Base-by-base conservation (phyloP, 1,140 invertebrate species). In the Augochlora pura region DNA sequence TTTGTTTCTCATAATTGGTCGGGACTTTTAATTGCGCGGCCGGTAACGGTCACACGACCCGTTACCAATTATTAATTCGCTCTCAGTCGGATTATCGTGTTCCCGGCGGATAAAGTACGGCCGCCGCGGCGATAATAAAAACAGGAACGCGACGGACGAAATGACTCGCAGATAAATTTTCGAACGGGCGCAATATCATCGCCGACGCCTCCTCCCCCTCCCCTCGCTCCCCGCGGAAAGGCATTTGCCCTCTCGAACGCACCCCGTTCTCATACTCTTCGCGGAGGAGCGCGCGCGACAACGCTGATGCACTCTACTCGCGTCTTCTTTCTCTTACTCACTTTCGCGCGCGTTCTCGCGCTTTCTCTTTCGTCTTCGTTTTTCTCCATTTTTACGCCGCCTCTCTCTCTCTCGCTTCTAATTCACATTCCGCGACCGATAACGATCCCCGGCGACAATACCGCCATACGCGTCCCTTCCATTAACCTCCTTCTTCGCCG, bases 261-360 rank as follows among this genome's bases (percentile, higher is more conserved):
- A 54, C 71, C 74, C n/a, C n/a, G n/a, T 59, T 82, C 68, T 42
- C 74, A 38, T 83, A 74, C 80, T 32, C 32, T 32, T 32, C 32
- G 32, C 32, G 32, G 32, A 32, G 32, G 4, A 32, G 64, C 68
- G 42, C 42, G 42, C 42, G 42, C 2, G 42, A n/a, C n/a, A n/a
- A n/a, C n/a, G n/a, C 42, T 42, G 42, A 42, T 42, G 42, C 62
- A 62, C 18, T 52, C 18, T 52, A 16, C 49, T 52, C 49, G 5
- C 49, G 49, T 10, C 14, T 18, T 70, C 70, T 67, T 32, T 32
- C 12, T 23, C 9, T 7, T 25, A 18, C 21, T 52, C 18, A 38
- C 18, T 64, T 42, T 42, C 9, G 9, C 0, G 39, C 42, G 9
- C 42, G 12, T 42, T 9, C 12, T 12, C 16, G 1, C 49, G 46